phyloP scores from a whole-genome alignment of 2,113 vertebrate species.

The Peromyscus californicus region DNA sequence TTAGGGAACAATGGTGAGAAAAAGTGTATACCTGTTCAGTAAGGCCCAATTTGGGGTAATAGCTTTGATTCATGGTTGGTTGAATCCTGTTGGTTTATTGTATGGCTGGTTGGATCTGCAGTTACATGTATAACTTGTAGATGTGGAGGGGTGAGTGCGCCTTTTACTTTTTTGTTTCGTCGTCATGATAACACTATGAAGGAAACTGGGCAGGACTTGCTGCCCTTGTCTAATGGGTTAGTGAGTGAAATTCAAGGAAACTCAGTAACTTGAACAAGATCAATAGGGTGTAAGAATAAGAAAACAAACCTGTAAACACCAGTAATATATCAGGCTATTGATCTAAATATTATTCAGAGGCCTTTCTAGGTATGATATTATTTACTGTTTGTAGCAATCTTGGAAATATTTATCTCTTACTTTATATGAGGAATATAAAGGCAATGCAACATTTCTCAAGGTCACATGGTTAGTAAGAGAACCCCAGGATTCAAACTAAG shows the following conservation, averaged over 20 bases:
- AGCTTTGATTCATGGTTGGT: not conserved
- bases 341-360: not conserved
- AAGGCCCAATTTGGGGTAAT: not conserved
- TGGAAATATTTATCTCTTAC: not conserved
- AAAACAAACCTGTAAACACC: not conserved
- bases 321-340: not conserved
- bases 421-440: not conserved
- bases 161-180: not conserved
- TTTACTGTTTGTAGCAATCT: constrained; percentile 25
- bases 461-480: not conserved
- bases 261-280: not conserved
- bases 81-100: not conserved
- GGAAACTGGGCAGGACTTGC: not conserved
- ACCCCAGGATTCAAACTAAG: not conserved
- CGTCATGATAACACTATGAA: not conserved
- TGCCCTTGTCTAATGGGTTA: not conserved
- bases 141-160: not conserved
- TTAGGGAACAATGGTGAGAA: not conserved
- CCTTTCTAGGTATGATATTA: constrained; percentile 26
- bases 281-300: not conserved
- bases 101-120: not conserved
- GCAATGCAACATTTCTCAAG: not conserved
- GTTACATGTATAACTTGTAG: not conserved
- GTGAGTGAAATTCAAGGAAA: not conserved
- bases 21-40: not conserved